Evolutionary conservation across 1,140 invertebrate genomes (phyloP).

Genomic region (Dendrolimus punctatus): DNA sequence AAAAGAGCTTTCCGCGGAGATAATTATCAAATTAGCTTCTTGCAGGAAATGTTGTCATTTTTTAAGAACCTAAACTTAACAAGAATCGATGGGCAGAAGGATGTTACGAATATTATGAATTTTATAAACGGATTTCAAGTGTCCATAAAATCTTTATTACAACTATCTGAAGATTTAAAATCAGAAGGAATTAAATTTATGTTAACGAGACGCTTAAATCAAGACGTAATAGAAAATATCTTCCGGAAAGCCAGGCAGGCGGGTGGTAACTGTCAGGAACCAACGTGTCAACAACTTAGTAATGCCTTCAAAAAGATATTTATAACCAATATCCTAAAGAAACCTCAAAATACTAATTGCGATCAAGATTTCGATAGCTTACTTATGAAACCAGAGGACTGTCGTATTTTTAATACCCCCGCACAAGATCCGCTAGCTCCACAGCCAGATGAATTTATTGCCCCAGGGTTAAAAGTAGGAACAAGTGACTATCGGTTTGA

Average conservation of each 20-base stretch:
- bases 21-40: constrained; percentile 6
- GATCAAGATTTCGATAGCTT: no score
- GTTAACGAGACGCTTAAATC: constrained; percentile 6
- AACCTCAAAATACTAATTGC: no score
- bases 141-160: constrained; percentile 8
- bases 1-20: constrained; percentile 3
- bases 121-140: constrained; percentile 13
- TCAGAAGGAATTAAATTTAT: constrained; percentile 10
- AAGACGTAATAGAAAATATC: constrained; percentile 6
- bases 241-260: constrained; percentile 8
- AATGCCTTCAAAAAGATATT: no score
- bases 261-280: constrained; percentile 8
- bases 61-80: constrained; percentile 8
- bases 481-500: no score
- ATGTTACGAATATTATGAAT: constrained; percentile 9
- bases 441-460: no score
- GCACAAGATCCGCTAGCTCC: no score
- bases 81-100: constrained; percentile 3
- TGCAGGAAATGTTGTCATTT: constrained; percentile 6
- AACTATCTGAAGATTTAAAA: constrained; percentile 8
- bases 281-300: constrained; percentile 7
- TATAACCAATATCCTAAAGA: no score
- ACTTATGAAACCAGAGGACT: no score
- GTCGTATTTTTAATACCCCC: no score
- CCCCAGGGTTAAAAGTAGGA: no score